These are phyloP conservation scores for Menidia beryllina DNA, from an alignment of 2,113 vertebrate species.

Conservation along the genomic window DNA sequence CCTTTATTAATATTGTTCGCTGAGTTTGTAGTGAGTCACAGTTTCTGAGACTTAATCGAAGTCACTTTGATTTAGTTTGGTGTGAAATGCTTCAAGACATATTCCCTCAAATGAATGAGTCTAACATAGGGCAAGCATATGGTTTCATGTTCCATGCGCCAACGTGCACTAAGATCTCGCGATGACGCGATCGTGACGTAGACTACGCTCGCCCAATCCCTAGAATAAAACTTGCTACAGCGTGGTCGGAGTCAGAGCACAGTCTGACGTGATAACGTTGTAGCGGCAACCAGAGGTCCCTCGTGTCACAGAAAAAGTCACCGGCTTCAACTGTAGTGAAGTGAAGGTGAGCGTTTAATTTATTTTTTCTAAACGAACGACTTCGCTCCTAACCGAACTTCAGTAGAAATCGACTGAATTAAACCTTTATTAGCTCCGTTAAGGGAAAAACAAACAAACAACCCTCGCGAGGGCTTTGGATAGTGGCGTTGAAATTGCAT, in stretches of 20 bases:
- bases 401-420: not conserved
- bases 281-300: not conserved
- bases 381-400: not conserved
- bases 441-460: fast-evolving
- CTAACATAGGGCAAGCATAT: no score
- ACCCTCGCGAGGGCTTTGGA: no score
- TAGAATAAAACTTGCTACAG: slow-evolving; percentile 18
- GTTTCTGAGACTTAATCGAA: no score
- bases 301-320: slow-evolving; percentile 16
- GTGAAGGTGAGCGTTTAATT: slow-evolving; percentile 52
- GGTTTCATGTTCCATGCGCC: no score
- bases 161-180: slow-evolving; percentile 3
- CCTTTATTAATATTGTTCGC: not conserved
- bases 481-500: no score
- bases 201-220: no score
- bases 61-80: no score
- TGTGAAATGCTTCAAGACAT: no score
- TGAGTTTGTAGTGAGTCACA: no score
- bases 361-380: not conserved
- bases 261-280: not conserved
- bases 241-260: slow-evolving; percentile 20
- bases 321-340: not conserved
- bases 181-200: not conserved
- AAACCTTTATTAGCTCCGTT: not conserved
- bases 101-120: no score